phyloP scores from a whole-genome alignment of 2,797 vertebrate species.

The Florisuga fusca region DNA sequence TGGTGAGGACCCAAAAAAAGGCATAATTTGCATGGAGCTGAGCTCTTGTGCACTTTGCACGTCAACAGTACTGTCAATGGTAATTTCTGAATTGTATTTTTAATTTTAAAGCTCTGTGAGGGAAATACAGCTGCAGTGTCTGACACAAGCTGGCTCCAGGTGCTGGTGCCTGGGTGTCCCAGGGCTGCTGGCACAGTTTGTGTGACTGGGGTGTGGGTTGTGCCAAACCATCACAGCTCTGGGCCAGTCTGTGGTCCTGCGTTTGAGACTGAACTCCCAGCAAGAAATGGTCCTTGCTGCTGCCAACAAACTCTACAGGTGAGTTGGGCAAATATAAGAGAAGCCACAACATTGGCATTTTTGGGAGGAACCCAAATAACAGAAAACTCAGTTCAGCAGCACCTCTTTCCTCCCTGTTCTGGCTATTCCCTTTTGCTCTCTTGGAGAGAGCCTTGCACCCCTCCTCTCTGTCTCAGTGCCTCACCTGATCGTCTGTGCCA shows the following conservation, averaged over 20 bases:
- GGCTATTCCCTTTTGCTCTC: not conserved
- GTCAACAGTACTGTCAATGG: not conserved
- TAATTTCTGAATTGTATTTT: not conserved
- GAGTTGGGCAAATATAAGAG: not conserved
- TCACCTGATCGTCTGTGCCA: fast-evolving
- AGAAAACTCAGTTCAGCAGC: not conserved
- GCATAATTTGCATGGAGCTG: fast-evolving
- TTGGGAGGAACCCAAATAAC: not conserved
- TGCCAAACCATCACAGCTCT: not conserved
- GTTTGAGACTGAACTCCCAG: not conserved
- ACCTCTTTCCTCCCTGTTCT: not conserved
- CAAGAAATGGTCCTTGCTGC: not conserved
- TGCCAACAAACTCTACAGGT: not conserved
- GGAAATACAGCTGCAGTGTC: fast-evolving
- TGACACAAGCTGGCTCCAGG: fast-evolving
- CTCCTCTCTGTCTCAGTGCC: not conserved
- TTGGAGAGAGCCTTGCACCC: not conserved
- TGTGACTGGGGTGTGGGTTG: fast-evolving
- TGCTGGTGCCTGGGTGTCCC: not conserved
- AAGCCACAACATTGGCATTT: not conserved
- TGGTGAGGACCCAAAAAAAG: not conserved
- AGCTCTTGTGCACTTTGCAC: not conserved
- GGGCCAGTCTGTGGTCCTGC: not conserved
- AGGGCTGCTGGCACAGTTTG: not conserved
- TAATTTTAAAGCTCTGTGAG: not conserved